These are phyloP conservation scores for Anser brachyrhynchus DNA, from an alignment of 2,113 vertebrate genomes.

Conservation along the genomic window DNA sequence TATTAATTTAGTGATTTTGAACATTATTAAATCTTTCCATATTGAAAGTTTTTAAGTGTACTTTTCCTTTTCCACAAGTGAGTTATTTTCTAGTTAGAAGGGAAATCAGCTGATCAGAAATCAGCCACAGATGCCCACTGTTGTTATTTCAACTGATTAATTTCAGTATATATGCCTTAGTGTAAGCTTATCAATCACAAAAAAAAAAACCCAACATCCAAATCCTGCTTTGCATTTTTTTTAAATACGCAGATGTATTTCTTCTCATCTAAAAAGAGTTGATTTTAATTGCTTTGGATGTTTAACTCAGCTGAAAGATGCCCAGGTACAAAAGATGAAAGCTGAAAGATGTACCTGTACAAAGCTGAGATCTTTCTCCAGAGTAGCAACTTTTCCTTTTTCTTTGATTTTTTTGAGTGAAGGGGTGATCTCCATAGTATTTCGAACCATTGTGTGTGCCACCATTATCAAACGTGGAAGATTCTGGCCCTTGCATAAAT, in stretches of 20 bases:
- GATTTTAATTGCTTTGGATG: not conserved
- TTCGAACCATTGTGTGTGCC: not conserved
- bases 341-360: not conserved
- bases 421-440: not conserved
- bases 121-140: too few species aligned
- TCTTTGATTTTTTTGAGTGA: not conserved
- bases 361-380: not conserved
- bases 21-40: not conserved
- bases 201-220: not conserved
- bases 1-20: not conserved
- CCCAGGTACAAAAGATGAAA: not conserved
- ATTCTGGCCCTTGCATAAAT: not conserved
- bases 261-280: not conserved
- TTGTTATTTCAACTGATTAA: too few species aligned
- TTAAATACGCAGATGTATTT: not conserved
- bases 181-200: not conserved
- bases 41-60: not conserved
- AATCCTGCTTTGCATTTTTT: not conserved
- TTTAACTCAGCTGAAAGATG: not conserved
- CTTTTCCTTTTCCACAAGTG: not conserved
- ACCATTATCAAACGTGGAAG: not conserved
- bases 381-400: not conserved
- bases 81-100: not conserved
- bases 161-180: not conserved
- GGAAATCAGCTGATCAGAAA: not conserved